Evolutionary conservation across 2,797 vertebrate genomes (phyloP), one percentile per base, ranked within the genome.

Genomic region (Onychomys arenicola): DNA sequence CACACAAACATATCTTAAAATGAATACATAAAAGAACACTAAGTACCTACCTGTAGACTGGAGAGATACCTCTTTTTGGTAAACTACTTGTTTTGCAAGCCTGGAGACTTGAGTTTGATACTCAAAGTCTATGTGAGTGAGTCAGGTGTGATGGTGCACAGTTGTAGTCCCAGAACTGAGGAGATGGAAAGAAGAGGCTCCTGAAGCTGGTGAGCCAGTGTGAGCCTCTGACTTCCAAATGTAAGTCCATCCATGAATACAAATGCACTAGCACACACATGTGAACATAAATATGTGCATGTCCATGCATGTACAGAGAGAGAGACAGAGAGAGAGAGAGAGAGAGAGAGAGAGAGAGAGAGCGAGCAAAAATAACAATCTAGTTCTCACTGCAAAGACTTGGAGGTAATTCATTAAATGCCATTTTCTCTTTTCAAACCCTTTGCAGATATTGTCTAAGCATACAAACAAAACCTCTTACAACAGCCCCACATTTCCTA

Each of bases 391-490:
- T 59, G 43, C 37, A 65, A 81, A 94, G 37, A 49, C 78, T 69
- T 61, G 73, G 78, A 52, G 81, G 23, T 16, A 63, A 90, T 57
- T 92, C 10, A 40, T 52, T 83, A 85, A 89, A 34, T 29, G 27
- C 16, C 52, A 75, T 82, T 63, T 92, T 81, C 37, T 89, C 80
- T 78, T 91, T 89, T 96, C 63, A 76, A 34, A 63, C 25, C 80
- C 65, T 21, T 21, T 37, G 27, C 37, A 63, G 76, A 52, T 63
- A 27, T 87, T 89, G 89, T 89, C 49, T 88, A 81, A 91, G 86
- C 25, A 65, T 25, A 46, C 59, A 87, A 86, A 76, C 75, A 59
- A 83, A 73, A 89, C 80, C 40, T 96, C 71, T 88, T 57, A 73
- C 4, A 8, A 46, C 21, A 73, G 57, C 23, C 34, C 40, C 67